These are phyloP conservation scores for Diarsia mendica DNA, from an alignment of 2,888 invertebrate genomes.

Conservation along the genomic window DNA sequence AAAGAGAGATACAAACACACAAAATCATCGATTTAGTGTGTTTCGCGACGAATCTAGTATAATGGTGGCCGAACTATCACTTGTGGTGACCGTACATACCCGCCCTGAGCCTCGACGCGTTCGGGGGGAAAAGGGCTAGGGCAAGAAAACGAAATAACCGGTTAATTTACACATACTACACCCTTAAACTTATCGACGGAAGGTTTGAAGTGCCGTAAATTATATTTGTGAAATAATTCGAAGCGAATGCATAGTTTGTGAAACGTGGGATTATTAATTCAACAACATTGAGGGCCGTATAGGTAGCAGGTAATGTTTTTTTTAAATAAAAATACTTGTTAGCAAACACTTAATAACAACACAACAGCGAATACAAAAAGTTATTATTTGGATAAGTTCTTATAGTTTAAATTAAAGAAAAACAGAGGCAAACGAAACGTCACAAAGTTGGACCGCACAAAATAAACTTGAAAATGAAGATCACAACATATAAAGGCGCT, in stretches of 20 bases:
- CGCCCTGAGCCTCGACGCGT: constrained; percentile 60
- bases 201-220: background rate
- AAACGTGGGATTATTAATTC: background rate
- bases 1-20: background rate
- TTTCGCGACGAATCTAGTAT: too few species aligned
- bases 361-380: background rate
- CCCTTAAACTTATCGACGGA: constrained; percentile 1
- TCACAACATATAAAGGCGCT: background rate
- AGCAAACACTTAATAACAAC: background rate
- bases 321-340: background rate
- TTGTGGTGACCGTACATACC: constrained; percentile 59
- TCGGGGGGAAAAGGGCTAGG: constrained; percentile 52
- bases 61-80: constrained; percentile 53
- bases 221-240: background rate
- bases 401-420: background rate
- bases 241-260: background rate
- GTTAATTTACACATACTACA: constrained; percentile 45
- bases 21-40: background rate
- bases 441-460: background rate
- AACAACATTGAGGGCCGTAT: background rate
- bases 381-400: background rate
- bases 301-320: background rate
- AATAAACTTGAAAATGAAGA: background rate
- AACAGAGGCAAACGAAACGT: background rate
- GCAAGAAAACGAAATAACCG: constrained; percentile 59